Percentiles rank a stretch among this genome's conserved stretches.
phyloP scores from a whole-genome alignment of 2,888 invertebrate genomes.

The Drosophila borborema region DNA sequence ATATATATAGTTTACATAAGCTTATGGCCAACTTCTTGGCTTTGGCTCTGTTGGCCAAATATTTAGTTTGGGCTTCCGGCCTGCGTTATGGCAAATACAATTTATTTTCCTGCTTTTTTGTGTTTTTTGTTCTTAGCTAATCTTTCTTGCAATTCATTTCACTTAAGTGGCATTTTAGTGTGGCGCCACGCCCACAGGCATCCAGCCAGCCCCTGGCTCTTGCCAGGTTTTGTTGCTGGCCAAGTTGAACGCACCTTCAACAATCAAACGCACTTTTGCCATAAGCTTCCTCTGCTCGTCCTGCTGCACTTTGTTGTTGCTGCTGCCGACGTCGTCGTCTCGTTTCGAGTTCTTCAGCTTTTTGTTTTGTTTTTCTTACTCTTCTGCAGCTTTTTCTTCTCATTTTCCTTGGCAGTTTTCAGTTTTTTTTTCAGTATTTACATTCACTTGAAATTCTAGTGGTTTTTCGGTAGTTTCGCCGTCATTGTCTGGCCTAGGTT shows the following conservation, averaged over 20 bases:
- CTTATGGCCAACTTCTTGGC: not conserved
- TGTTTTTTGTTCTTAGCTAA: slow-evolving; percentile 16
- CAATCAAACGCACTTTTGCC: slow-evolving; percentile 47
- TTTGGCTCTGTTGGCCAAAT: slow-evolving; percentile 20
- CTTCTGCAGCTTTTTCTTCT: slow-evolving; percentile 1
- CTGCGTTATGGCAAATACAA: not conserved
- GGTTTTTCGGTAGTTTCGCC: slow-evolving; percentile 52
- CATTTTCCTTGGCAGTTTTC: not conserved
- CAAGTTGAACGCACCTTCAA: slow-evolving; percentile 55
- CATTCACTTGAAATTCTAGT: slow-evolving; percentile 51
- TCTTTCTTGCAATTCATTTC: slow-evolving; percentile 65
- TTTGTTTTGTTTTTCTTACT: slow-evolving; percentile 1
- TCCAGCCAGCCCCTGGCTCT: not conserved
- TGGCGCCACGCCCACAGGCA: slow-evolving; percentile 48
- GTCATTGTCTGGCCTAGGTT: slow-evolving; percentile 49
- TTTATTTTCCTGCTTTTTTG: slow-evolving; percentile 3
- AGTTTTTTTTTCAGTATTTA: slow-evolving; percentile 40
- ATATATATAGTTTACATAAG: slow-evolving; percentile 2
- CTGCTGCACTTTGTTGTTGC: slow-evolving; percentile 20
- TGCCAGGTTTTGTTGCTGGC: slow-evolving; percentile 18
- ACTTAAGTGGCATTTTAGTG: slow-evolving; percentile 69
- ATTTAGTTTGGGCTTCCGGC: slow-evolving; percentile 23
- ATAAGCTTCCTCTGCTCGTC: slow-evolving; percentile 48
- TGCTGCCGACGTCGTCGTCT: slow-evolving; percentile 9
- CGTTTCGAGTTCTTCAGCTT: slow-evolving; percentile 12